phyloP scores from a whole-genome alignment of 2,113 vertebrate genomes.

The Turdus rufiventris region DNA sequence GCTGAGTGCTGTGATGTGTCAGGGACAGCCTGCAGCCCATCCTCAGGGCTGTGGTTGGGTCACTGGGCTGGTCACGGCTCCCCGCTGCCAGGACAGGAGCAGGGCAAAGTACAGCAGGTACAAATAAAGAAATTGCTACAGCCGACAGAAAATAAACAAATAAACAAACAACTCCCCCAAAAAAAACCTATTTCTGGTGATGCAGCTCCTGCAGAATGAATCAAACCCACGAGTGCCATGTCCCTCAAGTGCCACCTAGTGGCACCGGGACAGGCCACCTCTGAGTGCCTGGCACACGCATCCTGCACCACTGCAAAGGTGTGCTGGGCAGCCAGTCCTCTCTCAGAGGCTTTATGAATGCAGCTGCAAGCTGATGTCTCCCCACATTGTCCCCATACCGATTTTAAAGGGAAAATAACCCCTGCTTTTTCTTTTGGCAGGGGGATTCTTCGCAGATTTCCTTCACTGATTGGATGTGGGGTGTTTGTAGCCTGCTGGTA shows the following conservation, averaged over 20 bases:
- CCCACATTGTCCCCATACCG: background rate
- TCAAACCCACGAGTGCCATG: background rate
- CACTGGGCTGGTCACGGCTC: background rate
- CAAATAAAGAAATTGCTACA: background rate
- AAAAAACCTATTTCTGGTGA: background rate
- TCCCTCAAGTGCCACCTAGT: constrained; percentile 77
- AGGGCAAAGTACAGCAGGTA: background rate
- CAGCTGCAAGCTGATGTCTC: background rate
- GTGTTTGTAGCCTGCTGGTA: background rate
- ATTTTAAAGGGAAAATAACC: background rate
- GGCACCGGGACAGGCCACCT: constrained; percentile 15
- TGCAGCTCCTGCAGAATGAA: background rate
- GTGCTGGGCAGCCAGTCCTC: background rate
- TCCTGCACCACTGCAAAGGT: background rate
- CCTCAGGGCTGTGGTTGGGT: background rate
- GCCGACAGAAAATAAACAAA: background rate
- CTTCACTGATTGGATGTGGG: rapidly evolving
- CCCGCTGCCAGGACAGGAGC: background rate
- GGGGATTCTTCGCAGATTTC: background rate
- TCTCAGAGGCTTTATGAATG: background rate
- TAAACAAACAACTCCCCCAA: too few relatives aligned
- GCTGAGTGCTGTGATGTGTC: background rate
- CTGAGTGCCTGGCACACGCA: rapidly evolving
- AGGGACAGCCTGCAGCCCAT: background rate
- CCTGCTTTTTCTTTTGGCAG: background rate